Base-by-base conservation (phyloP, 2,797 vertebrate species). In the Trichosurus vulpecula region DNA sequence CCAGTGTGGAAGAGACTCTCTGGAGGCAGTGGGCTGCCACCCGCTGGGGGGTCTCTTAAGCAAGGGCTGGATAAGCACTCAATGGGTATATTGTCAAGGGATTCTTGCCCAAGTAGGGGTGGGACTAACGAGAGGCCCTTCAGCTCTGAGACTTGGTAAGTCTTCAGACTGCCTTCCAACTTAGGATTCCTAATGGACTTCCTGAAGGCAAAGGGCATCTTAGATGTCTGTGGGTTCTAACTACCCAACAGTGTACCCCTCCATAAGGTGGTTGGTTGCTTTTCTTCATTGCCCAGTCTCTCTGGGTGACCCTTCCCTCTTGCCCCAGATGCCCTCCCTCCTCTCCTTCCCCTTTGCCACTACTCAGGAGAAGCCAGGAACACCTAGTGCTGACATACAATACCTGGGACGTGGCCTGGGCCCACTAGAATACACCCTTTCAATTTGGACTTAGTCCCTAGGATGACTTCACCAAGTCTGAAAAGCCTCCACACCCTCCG, bases 401-500 rank as follows among this genome's bases (percentile, higher is more conserved):
- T 11, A 90, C 53, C 61, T 90, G 53, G 52, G 25, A 55, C 54
- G 1, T 53, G 61, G 22, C 57, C 54, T 91, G 91, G 58, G 87
- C 56, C 16, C 35, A 30, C 4, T 61, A 91, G 61, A 51, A 94
- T 1, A 11, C 16, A 10, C 52, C 52, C 92, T 92, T 95, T 57
- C 66, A 66, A 53, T 51, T 91, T 66, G 91, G 56, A 96, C 52
- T 90, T 90, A 93, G n/a, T 92, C 66, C n/a, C 66, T 41, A 41
- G n/a, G 54, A 93, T 8, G 54, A 94, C 52, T 25, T 66, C 12
- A 51, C n/a, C 14, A 54, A 94, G 53, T 90, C 27, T 29, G 52
- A 56, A 92, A 35, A 41, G 93, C 52, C 19, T 41, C 66, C 66
- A 41, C 66, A n/a, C 61, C 61, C 57, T 58, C 10, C 12, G 11